These are phyloP conservation scores for Piprites chloris DNA, from an alignment of 2,113 vertebrate genomes.

Conservation along the genomic window DNA sequence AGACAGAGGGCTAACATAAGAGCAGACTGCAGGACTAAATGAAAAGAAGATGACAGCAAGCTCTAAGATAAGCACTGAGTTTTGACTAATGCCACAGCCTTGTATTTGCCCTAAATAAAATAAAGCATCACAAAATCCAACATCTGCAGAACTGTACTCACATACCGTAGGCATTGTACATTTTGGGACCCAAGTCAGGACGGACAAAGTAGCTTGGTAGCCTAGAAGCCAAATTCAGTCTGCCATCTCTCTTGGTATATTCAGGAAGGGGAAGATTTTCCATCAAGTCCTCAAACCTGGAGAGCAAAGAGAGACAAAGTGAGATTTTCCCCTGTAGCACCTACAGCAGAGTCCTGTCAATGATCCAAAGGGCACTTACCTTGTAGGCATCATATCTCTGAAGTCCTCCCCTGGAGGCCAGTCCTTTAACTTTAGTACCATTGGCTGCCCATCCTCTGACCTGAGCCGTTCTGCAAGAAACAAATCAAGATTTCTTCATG, in stretches of 20 bases:
- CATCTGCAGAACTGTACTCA: neutral
- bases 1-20: neutral
- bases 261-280: slow-evolving; percentile 97
- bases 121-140: neutral
- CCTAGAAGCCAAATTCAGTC: slow-evolving; percentile 93
- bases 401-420: slow-evolving; percentile 99
- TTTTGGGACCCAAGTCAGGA: slow-evolving; percentile 96
- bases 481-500: neutral
- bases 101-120: neutral
- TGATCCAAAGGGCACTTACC: slow-evolving; percentile 68
- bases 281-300: slow-evolving; percentile 96
- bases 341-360: neutral
- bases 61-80: neutral
- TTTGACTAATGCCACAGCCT: neutral
- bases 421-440: slow-evolving; percentile 98
- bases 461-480: slow-evolving; percentile 84
- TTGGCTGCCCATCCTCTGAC: slow-evolving; percentile 88
- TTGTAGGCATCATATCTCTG: slow-evolving; percentile 97
- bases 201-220: slow-evolving; percentile 98
- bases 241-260: slow-evolving; percentile 97
- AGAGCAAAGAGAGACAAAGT: slow-evolving; percentile 9
- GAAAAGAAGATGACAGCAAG: neutral
- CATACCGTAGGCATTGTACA: slow-evolving; percentile 99
- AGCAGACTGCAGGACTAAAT: neutral
- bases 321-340: neutral